phyloP scores from a whole-genome alignment of 2,797 vertebrate species.

The Naso thynnoides region DNA sequence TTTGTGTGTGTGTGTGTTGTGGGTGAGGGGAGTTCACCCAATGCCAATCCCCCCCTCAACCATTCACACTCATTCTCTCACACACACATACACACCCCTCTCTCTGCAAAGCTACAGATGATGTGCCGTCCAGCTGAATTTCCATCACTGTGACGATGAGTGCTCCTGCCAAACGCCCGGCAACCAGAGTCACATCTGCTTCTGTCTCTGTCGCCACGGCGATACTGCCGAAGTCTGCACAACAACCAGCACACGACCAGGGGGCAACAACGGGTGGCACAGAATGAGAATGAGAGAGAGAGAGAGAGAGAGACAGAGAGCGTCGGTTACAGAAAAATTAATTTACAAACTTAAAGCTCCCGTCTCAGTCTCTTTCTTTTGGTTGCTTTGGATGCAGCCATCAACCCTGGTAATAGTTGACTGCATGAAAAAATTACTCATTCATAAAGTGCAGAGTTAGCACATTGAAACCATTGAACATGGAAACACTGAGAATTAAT shows the following conservation, averaged over 20 bases:
- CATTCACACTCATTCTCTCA: constrained; percentile 41
- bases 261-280: constrained; percentile 76
- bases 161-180: constrained; percentile 97
- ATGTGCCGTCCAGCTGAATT: constrained; percentile 96
- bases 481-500: neutral
- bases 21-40: constrained; percentile 80
- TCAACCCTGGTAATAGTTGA: constrained; percentile 2
- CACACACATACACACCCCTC: constrained; percentile 57
- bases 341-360: constrained; percentile 43
- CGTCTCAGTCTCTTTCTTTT: constrained; percentile 17
- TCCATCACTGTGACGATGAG: constrained; percentile 95
- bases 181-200: constrained; percentile 99
- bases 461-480: neutral
- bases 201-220: constrained; percentile 87
- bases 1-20: constrained; percentile 51
- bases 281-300: constrained; percentile 53
- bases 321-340: constrained; percentile 53
- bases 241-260: constrained; percentile 79
- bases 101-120: constrained; percentile 89
- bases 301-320: constrained; percentile 26
- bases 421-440: neutral
- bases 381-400: constrained; percentile 4
- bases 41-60: constrained; percentile 71
- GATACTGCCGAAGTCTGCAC: constrained; percentile 80
- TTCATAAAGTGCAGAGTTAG: neutral